A percentile compares a stretch with the other conserved stretches of the same genome.
phyloP scores from a whole-genome alignment of 2,113 vertebrate genomes.

The Xenopus laevis region DNA sequence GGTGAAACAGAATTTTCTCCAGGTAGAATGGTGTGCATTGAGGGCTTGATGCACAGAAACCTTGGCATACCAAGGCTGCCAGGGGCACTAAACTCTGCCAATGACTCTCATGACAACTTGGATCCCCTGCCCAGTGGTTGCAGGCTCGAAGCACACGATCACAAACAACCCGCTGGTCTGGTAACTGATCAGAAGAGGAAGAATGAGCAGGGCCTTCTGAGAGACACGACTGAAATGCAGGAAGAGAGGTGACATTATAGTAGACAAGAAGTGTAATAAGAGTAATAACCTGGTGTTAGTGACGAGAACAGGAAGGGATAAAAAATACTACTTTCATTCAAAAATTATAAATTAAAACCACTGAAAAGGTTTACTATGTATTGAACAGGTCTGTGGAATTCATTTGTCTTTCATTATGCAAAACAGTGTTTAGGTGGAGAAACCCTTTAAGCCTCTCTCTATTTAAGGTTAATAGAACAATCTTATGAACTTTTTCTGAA shows the following conservation, averaged over 20 bases:
- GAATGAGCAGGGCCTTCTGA: conserved; percentile 46
- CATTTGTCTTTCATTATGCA: too few species aligned
- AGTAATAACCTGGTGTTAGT: too few species aligned
- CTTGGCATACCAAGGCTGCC: conserved; percentile 67
- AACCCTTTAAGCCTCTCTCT: too few species aligned
- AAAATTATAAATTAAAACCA: too few species aligned
- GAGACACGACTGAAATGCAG: conserved; percentile 49
- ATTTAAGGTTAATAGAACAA: too few species aligned
- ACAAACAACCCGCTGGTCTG: conserved; percentile 62
- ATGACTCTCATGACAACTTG: conserved; percentile 45
- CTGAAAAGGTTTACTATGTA: too few species aligned
- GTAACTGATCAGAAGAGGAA: conserved; percentile 45
- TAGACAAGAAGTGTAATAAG: too few species aligned
- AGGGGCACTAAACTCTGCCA: conserved; percentile 63
- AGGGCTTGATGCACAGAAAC: conserved; percentile 58
- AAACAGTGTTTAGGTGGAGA: too few species aligned
- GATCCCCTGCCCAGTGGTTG: conserved; percentile 68
- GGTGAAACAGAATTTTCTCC: conserved; percentile 84
- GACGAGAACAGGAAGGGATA: too few species aligned
- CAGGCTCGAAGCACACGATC: conserved; percentile 79
- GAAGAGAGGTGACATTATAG: neutral
- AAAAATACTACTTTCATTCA: too few species aligned
- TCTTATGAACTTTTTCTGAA: too few species aligned
- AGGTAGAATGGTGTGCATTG: conserved; percentile 72
- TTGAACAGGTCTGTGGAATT: too few species aligned